Evolutionary conservation across 2,113 vertebrate genomes (phyloP), one percentile per base, ranked within the genome.

Genomic region (Neoarius graeffei): DNA sequence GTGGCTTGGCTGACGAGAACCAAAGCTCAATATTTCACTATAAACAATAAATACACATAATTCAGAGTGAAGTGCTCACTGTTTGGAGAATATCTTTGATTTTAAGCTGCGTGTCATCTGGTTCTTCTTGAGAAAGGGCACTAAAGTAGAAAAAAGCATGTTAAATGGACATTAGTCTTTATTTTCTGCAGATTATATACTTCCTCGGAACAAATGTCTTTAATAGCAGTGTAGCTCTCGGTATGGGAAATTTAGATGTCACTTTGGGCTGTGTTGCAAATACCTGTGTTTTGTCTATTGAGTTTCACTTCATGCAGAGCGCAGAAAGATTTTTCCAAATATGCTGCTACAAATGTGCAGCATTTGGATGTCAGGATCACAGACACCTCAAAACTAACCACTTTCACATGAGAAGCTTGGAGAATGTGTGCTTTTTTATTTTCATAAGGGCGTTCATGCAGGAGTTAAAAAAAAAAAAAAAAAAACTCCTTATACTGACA

Each of bases 111-210:
- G 94, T 92, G 86, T 99, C 97, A 84, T 99, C 98, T 88, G 96
- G 96, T 90, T 99, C 98, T 83, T 99, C 98, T 91, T 97, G 98
- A 91, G 97, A 98, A 94, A 99, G 96, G 56, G 96, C 96, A 92
- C 98, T 99, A 92, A 66, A 20, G 4, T 54, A 90, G 62, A 23
- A 83, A 88, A 15, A 85, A 5, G 23, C 11, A 7, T 13, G 7
- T 52, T 42, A 27, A 20, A 84, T 74, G 69, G 30, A 25, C 10
- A 50, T 69, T 52, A 10, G 25, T 69, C 17, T 42, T 42, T 14
- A n/a, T 25, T 79, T 54, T 52, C 50, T 54, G 27, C 14, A 71
- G 67, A 35, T 6, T 35, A 42, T 74, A 48, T 48, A 74, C 23
- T 48, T 48, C 35, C 17, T 48, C 10, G n/a, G 4, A 67, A 67